These are phyloP conservation scores for Oostethus manadensis DNA, from an alignment of 2,113 vertebrate species.

Conservation along the genomic window DNA sequence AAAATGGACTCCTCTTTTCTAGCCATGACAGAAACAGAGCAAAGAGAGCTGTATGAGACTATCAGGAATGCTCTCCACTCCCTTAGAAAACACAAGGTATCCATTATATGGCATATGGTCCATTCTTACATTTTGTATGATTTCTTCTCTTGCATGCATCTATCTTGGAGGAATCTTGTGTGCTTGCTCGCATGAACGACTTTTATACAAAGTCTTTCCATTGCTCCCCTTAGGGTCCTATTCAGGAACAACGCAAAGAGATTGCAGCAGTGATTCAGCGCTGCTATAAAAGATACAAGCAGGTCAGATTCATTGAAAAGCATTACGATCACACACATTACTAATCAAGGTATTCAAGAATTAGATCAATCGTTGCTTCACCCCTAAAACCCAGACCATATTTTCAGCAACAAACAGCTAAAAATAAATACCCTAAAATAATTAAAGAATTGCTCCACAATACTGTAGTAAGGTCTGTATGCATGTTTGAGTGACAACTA, in stretches of 20 bases:
- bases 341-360: neutral
- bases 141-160: neutral
- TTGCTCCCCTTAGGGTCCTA: constrained; percentile 76
- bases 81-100: constrained; percentile 91
- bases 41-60: constrained; percentile 89
- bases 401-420: too few relatives aligned
- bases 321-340: neutral
- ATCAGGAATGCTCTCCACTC: constrained; percentile 91
- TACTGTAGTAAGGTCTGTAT: too few relatives aligned
- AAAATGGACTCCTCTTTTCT: constrained; percentile 84
- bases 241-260: constrained; percentile 92
- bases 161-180: constrained; percentile 11
- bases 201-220: constrained; percentile 9
- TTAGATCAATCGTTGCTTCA: neutral
- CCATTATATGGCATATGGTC: constrained; percentile 71
- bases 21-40: constrained; percentile 89
- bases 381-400: neutral
- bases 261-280: constrained; percentile 93
- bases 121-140: neutral
- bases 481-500: too few relatives aligned
- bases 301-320: constrained; percentile 73
- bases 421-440: too few relatives aligned
- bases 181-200: neutral
- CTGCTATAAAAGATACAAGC: constrained; percentile 96
- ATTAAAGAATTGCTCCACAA: too few relatives aligned